Evolutionary conservation across 2,797 vertebrate genomes (phyloP).

Genomic region (Holocentrus rufus): DNA sequence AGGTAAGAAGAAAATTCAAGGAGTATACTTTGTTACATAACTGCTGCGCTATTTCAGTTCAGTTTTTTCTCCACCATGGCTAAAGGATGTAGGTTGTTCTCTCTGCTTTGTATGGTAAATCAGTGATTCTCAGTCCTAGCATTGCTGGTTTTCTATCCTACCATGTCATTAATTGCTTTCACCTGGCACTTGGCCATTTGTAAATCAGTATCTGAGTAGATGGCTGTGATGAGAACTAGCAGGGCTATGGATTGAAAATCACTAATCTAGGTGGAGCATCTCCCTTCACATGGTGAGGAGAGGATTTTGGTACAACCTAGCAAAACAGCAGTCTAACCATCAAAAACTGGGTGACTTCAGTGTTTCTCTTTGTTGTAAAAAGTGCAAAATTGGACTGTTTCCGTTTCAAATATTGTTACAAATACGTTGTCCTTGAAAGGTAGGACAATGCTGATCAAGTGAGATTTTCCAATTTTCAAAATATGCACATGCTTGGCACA

Average conservation of each 20-base stretch:
- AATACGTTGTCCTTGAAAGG: conserved; percentile 15
- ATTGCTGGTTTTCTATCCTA: no score
- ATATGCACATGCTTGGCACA: conserved; percentile 37
- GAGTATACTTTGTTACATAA: conserved; percentile 54
- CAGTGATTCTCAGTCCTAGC: neutral
- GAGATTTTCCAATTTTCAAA: conserved; percentile 26
- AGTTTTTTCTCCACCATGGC: conserved; percentile 7
- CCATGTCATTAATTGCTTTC: no score
- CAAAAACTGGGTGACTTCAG: neutral
- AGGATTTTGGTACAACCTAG: neutral
- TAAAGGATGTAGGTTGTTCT: conserved; percentile 13
- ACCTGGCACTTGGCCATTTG: no score
- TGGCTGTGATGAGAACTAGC: no score
- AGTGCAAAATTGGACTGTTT: neutral
- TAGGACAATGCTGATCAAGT: neutral
- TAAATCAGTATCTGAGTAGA: no score
- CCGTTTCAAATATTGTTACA: neutral
- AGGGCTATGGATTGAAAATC: no score
- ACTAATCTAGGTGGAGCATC: neutral
- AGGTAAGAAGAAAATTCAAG: conserved; percentile 48
- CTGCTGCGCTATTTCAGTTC: conserved; percentile 36
- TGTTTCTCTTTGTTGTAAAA: neutral
- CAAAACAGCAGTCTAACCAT: neutral
- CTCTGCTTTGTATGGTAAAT: conserved; percentile 30
- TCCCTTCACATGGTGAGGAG: conserved; percentile 5